Evolutionary conservation across 2,113 vertebrate genomes (phyloP).

Genomic region (Macrotis lagotis): DNA sequence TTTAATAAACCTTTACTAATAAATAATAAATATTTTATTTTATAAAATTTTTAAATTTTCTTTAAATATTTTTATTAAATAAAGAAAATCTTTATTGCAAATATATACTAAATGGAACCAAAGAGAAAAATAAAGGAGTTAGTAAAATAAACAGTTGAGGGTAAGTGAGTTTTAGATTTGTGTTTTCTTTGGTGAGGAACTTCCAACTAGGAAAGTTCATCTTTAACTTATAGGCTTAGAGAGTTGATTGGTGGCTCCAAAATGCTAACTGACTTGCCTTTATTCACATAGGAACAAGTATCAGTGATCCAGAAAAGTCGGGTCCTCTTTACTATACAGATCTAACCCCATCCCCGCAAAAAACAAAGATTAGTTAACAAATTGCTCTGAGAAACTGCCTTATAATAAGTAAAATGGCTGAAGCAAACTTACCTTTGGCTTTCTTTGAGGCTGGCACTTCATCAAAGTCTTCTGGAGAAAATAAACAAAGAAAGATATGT

Average conservation of each 20-base stretch:
- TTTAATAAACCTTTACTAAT: too few species aligned
- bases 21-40: background rate
- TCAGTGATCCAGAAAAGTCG: background rate
- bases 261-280: background rate
- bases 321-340: background rate
- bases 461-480: conserved; percentile 55
- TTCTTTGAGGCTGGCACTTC: conserved; percentile 54
- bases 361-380: background rate
- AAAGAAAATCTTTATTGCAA: background rate
- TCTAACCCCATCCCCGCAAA: background rate
- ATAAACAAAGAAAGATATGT: background rate
- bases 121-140: background rate
- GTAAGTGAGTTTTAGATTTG: background rate
- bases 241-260: background rate
- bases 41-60: background rate
- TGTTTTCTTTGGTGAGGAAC: background rate
- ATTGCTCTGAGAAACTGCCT: background rate
- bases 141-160: background rate
- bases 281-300: background rate
- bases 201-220: background rate
- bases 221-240: background rate
- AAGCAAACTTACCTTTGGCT: conserved; percentile 53
- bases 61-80: background rate
- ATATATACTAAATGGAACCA: background rate
- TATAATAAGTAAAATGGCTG: background rate